These are phyloP conservation scores for Mastigias papua DNA, from an alignment of 30 jellyfish, hydroid and myxozoan genomes.

Conservation along the genomic window DNA sequence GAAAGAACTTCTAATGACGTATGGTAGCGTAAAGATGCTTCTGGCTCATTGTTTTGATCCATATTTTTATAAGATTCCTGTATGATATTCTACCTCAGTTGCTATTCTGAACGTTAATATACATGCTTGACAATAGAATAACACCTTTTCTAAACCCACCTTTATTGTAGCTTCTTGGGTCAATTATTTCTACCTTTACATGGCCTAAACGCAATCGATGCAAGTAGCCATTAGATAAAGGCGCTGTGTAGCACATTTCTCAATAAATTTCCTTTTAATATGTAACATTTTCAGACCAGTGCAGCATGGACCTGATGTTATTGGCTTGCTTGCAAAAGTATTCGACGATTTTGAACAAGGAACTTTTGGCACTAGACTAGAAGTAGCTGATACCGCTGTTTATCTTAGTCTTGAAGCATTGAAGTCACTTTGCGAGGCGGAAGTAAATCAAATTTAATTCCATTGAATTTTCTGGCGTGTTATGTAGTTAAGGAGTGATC, in stretches of 20 bases:
- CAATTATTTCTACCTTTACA: background rate
- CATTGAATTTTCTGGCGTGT: background rate
- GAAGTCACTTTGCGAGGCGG: conserved; percentile 57
- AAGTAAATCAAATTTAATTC: background rate
- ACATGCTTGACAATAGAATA: no score
- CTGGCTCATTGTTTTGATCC: no score
- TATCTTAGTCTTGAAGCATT: conserved; percentile 58
- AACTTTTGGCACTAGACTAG: background rate
- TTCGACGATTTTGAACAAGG: conserved; percentile 42
- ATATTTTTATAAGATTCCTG: no score
- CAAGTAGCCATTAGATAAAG: background rate
- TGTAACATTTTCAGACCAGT: conserved; percentile 28
- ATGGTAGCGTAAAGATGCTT: no score
- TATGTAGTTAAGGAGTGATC: background rate
- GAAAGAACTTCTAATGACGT: no score
- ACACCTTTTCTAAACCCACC: no score
- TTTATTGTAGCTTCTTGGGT: no score
- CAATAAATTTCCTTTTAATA: background rate
- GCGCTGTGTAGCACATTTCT: background rate
- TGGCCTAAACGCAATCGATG: background rate
- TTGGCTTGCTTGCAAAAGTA: conserved; percentile 39
- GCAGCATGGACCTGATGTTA: conserved; percentile 70
- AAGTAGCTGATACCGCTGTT: conserved; percentile 54
- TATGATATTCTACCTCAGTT: no score
- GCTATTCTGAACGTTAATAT: no score